Evolutionary conservation across 2,113 vertebrate genomes (phyloP).

Genomic region (Megaceryle torquata): DNA sequence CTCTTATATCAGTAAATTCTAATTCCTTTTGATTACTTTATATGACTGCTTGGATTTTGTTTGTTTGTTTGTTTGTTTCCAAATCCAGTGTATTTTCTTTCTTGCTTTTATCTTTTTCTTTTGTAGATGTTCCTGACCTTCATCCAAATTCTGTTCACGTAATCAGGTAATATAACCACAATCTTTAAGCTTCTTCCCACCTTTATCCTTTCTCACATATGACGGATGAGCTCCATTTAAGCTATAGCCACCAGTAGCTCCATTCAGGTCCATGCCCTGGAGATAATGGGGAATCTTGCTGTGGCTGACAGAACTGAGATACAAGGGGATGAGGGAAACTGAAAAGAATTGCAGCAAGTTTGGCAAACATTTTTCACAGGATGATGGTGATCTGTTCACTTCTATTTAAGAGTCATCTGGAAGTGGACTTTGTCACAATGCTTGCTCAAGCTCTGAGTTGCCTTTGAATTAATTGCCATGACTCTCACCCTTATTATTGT

Average conservation of each 20-base stretch:
- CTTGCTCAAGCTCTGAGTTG: background rate
- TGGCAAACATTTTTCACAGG: background rate
- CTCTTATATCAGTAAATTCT: background rate
- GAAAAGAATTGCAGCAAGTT: background rate
- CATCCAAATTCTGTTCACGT: background rate
- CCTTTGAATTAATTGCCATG: background rate
- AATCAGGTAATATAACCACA: background rate
- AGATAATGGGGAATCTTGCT: background rate
- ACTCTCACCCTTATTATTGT: background rate
- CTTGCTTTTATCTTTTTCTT: background rate
- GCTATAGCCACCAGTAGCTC: background rate
- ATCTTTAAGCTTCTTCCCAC: background rate
- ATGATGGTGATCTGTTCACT: background rate
- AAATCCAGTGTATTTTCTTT: background rate
- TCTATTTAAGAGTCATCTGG: background rate
- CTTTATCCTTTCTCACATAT: background rate
- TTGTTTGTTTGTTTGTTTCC: background rate
- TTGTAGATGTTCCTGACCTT: background rate
- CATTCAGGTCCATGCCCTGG: background rate
- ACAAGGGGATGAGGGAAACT: background rate
- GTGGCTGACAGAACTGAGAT: background rate
- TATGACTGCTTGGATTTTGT: background rate
- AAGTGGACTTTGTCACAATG: background rate
- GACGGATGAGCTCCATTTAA: background rate
- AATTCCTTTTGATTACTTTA: background rate